Evolutionary conservation across 2,797 vertebrate species (phyloP), one percentile per base, ranked within the genome.

Genomic region (Chelidonichthys spinosus): DNA sequence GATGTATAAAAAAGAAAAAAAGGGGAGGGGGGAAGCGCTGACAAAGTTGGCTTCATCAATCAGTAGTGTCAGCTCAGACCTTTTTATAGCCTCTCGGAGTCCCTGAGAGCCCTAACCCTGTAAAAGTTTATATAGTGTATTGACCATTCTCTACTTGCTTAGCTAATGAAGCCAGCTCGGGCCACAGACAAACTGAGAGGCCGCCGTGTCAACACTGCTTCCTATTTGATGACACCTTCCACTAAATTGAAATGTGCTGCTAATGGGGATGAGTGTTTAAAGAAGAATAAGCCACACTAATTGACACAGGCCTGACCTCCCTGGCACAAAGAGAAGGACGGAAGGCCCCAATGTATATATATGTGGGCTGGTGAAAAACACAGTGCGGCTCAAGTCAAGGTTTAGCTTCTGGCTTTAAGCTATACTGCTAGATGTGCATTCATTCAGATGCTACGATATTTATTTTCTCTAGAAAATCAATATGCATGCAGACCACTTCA

Each of bases 171-270:
- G 85, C 78, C 89, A 78, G 86, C 72, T 78, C 66, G 42, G 89
- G 90, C 83, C 83, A 85, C 78, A 87, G 83, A 92, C 86, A 25
- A 25, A 69, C 88, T 73, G 79, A 59, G 36, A 78, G 85, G 59
- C 85, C 71, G 71, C 88, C 76, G 55, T 87, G 90, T 94, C 94
- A 95, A 89, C 93, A 92, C 66, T 79, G 78, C 79, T 82, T 90
- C 90, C 86, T 84, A 64, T 90, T 90, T 85, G 86, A 93, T 78
- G 83, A 94, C 94, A 95, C 94, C 93, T 96, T 87, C 35, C 73
- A 75, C 89, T 87, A 91, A 90, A 94, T 89, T 92, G 89, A 91
- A 94, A 94, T 90, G 90, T 83, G 56, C 86, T 83, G 88, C 87
- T 83, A 92, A 89, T 84, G 71, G 88, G 59, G 88, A 77, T 55